These are phyloP conservation scores for Melitaea athalia DNA, from an alignment of 2,888 invertebrate genomes.

Conservation along the genomic window DNA sequence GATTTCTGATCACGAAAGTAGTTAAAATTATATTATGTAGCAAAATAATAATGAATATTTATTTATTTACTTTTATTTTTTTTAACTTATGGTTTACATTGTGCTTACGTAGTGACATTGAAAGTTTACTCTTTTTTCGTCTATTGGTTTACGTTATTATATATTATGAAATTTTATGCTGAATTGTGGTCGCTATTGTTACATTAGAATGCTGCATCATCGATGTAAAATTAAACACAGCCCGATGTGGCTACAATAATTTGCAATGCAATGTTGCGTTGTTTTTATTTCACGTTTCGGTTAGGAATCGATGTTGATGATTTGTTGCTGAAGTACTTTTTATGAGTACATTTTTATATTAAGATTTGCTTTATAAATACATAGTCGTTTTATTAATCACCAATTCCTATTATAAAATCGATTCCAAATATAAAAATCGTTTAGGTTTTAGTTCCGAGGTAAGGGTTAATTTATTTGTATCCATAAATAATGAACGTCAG, in stretches of 20 bases:
- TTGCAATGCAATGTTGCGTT: conserved; percentile 10
- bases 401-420: background rate
- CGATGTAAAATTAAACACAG: conserved; percentile 7
- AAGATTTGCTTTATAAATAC: too few relatives aligned
- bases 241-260: background rate
- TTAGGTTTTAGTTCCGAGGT: too few relatives aligned
- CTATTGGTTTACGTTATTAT: too few relatives aligned
- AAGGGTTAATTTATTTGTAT: background rate
- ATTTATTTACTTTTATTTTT: too few relatives aligned
- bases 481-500: background rate
- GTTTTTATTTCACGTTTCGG: background rate
- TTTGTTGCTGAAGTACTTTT: background rate
- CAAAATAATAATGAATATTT: too few relatives aligned
- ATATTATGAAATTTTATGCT: background rate
- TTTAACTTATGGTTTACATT: too few relatives aligned
- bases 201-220: conserved; percentile 7
- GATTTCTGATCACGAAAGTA: too few relatives aligned
- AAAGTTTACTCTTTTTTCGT: too few relatives aligned
- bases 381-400: too few relatives aligned
- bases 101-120: too few relatives aligned
- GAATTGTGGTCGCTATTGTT: conserved; percentile 10
- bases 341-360: background rate
- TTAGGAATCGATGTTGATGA: background rate
- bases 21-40: too few relatives aligned
- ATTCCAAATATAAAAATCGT: background rate